A percentile compares a stretch with the other conserved stretches of the same genome.
phyloP scores from a whole-genome alignment of 1,140 invertebrate genomes.

The Dinoponera quadriceps region DNA sequence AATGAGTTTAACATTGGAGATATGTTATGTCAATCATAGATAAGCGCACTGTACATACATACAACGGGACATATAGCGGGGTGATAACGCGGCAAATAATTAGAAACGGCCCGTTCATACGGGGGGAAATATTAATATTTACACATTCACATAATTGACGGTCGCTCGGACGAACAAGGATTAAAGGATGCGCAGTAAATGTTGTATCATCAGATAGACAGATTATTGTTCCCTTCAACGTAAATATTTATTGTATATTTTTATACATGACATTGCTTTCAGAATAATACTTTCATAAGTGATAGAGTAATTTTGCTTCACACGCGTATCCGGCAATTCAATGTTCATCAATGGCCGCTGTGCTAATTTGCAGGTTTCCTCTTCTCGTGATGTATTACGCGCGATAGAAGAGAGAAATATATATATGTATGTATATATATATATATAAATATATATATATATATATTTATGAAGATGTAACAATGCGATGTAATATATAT shows the following conservation, averaged over 20 bases:
- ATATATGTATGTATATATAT: constrained; percentile 25
- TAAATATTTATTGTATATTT: constrained; percentile 52
- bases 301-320: constrained; percentile 6
- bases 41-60: neutral
- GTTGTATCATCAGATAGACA: neutral
- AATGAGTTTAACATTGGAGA: neutral
- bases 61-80: neutral
- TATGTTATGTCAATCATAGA: constrained; percentile 23
- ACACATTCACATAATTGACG: neutral
- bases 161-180: neutral
- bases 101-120: neutral
- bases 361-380: neutral
- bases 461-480: constrained; percentile 10
- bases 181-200: neutral
- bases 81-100: neutral
- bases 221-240: constrained; percentile 6
- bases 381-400: too few relatives aligned
- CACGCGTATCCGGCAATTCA: neutral
- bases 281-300: constrained; percentile 53
- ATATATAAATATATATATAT: constrained; percentile 17
- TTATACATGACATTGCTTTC: constrained; percentile 41
- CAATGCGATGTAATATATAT: neutral
- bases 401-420: constrained; percentile 10
- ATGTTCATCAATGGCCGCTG: constrained; percentile 18
- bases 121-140: neutral